Base-by-base conservation (phyloP, 1,140 invertebrate genomes). In the Drosophila athabasca region DNA sequence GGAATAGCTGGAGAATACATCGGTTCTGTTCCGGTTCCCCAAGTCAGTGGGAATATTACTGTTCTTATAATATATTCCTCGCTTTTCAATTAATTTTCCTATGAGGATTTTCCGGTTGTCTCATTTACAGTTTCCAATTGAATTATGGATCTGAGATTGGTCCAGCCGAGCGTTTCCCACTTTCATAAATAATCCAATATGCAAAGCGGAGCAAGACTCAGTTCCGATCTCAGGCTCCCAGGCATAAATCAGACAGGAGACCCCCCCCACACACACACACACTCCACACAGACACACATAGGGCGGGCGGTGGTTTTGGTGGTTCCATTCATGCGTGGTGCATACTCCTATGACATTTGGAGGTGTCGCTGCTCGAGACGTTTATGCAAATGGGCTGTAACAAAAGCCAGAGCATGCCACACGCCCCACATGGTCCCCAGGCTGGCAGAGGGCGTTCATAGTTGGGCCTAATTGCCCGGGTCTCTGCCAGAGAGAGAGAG, bases 271-370 rank as follows among this genome's bases (percentile, higher is more conserved):
- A 52, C 62, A 44, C 9, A 52, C 43, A 44, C 26, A 45, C n/a
- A 31, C 26, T 44, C 60, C 54, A 57, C 64, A 44, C 70, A 75
- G 17, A 1, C 17, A 19, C 17, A 19, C 1, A 19, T 44, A 64
- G 44, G 58, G 54, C 24, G 62, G 53, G 24, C 29, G 50, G 43
- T 49, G 8, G 31, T 35, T 19, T 19, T 19, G 17, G 17, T 11
- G 35, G 35, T 60, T 58, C 29, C 78, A 85, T 82, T 87, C 78
- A 85, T 88, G 82, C 83, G 82, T 85, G 83, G 82, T 81, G 61
- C 45, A 50, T 13, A 39, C 35, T 43, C 41, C 60, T 29, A 57
- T 19, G 69, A 39, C 83, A 81, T 85, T 83, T 62, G 80, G 65
- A 85, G 82, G 82, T 85, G 82, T 85, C 83, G 72, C 66, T 61